Evolutionary conservation across 2,113 vertebrate species (phyloP).

Genomic region (Sander vitreus): DNA sequence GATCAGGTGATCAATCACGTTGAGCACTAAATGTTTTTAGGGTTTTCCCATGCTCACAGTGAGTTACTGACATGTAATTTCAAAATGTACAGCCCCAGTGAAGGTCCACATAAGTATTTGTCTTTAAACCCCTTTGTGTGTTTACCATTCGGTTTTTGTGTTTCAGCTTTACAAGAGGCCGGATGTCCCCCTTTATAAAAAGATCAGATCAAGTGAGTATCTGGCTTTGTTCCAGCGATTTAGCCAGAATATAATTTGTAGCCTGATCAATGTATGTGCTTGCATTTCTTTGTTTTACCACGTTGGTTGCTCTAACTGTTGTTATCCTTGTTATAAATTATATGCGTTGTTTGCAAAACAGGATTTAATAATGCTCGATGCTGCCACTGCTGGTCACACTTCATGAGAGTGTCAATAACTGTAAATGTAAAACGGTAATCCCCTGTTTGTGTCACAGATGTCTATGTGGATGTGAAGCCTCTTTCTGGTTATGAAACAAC

Average conservation of each 20-base stretch:
- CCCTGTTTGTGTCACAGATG: slow-evolving; percentile 81
- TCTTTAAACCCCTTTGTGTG: slow-evolving; percentile 4
- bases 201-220: slow-evolving; percentile 97
- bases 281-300: background rate
- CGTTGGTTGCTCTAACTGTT: slow-evolving; percentile 1
- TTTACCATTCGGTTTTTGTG: slow-evolving; percentile 13
- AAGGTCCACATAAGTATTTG: background rate
- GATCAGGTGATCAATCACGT: slow-evolving; percentile 90
- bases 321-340: background rate
- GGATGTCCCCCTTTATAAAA: slow-evolving; percentile 99
- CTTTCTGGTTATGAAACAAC: slow-evolving; percentile 97
- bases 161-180: slow-evolving; percentile 96
- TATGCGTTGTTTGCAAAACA: slow-evolving; percentile 5
- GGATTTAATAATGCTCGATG: slow-evolving; percentile 15
- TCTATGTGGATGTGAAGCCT: slow-evolving; percentile 98
- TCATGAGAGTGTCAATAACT: background rate
- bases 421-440: slow-evolving; percentile 21
- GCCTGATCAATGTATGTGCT: background rate
- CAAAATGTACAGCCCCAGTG: background rate
- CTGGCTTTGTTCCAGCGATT: slow-evolving; percentile 2
- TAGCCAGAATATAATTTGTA: background rate
- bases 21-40: slow-evolving; percentile 7
- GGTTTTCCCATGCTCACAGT: slow-evolving; percentile 10
- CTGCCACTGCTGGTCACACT: background rate
- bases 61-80: background rate